A percentile compares a stretch with the other conserved stretches of the same genome.
Evolutionary conservation across 2,797 vertebrate genomes (phyloP).

Genomic region (Sebastes kiyomatsui): DNA sequence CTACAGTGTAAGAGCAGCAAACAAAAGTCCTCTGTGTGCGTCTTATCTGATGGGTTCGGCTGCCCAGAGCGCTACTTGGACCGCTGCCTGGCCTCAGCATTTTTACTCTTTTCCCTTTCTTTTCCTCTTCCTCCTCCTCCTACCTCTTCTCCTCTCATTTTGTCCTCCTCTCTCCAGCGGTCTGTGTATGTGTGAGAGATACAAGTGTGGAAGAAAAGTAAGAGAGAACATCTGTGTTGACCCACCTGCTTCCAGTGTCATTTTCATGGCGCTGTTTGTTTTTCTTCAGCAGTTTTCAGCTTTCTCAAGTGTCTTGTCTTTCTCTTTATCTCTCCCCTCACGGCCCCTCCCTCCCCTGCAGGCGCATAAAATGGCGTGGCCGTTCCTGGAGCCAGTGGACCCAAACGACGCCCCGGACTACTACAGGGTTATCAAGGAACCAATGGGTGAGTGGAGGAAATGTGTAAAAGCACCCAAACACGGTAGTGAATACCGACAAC

Average conservation of each 20-base stretch:
- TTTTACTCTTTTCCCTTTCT: constrained; percentile 31
- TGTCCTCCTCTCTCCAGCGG: constrained; percentile 16
- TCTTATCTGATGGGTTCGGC: constrained; percentile 73
- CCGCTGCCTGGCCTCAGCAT: constrained; percentile 43
- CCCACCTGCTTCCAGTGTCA: constrained; percentile 77
- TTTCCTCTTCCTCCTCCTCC: constrained; percentile 24
- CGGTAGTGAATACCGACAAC: not conserved
- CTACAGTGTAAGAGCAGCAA: constrained; percentile 48
- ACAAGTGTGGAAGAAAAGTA: constrained; percentile 8
- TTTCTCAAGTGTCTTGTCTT: constrained; percentile 58
- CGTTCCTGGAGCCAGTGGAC: constrained; percentile 96
- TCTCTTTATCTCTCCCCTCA: constrained; percentile 2
- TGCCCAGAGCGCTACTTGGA: constrained; percentile 64
- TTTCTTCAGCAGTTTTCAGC: constrained; percentile 52
- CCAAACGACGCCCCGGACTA: constrained; percentile 97
- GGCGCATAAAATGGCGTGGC: constrained; percentile 99
- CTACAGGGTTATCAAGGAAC: constrained; percentile 97
- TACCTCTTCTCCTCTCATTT: not conserved
- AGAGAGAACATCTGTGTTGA: constrained; percentile 78
- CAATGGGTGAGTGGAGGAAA: constrained; percentile 96
- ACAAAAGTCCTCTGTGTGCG: constrained; percentile 72
- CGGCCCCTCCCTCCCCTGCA: constrained; percentile 56
- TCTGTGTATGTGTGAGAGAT: not conserved
- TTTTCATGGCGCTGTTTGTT: constrained; percentile 67
- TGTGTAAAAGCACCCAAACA: not conserved